These are phyloP conservation scores for Peromyscus leucopus DNA, from an alignment of 2,113 vertebrate species.

Conservation along the genomic window DNA sequence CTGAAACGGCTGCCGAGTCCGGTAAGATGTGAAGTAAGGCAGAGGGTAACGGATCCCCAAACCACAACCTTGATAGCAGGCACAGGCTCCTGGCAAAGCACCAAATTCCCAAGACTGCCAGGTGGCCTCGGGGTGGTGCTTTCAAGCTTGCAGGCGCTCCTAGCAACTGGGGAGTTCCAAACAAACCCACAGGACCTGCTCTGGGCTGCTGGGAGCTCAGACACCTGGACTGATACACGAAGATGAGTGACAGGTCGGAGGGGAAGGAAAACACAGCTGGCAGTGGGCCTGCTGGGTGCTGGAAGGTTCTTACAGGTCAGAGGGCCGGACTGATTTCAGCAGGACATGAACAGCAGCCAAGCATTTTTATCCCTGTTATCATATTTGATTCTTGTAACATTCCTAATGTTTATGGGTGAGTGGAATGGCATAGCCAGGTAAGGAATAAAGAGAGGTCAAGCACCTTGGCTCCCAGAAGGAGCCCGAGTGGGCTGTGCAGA, in stretches of 20 bases:
- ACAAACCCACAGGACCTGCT: background rate
- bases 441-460: background rate
- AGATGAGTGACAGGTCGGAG: background rate
- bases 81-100: background rate
- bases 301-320: background rate
- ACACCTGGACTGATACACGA: background rate
- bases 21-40: background rate
- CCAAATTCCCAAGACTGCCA: background rate
- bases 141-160: background rate
- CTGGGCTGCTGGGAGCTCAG: background rate
- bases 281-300: background rate
- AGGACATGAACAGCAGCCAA: background rate
- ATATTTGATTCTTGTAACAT: background rate
- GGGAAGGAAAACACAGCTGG: background rate
- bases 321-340: background rate
- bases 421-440: background rate
- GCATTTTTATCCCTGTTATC: background rate
- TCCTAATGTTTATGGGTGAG: background rate
- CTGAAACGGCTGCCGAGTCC: background rate
- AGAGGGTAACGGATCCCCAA: conserved; percentile 19
- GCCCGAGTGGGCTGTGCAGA: fast-evolving
- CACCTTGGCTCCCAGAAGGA: background rate
- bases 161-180: background rate
- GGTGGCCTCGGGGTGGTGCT: background rate
- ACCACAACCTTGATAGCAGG: background rate